Conservation (phyloP, 2,113 vertebrate genomes). For the Myiagra hebetior region DNA sequence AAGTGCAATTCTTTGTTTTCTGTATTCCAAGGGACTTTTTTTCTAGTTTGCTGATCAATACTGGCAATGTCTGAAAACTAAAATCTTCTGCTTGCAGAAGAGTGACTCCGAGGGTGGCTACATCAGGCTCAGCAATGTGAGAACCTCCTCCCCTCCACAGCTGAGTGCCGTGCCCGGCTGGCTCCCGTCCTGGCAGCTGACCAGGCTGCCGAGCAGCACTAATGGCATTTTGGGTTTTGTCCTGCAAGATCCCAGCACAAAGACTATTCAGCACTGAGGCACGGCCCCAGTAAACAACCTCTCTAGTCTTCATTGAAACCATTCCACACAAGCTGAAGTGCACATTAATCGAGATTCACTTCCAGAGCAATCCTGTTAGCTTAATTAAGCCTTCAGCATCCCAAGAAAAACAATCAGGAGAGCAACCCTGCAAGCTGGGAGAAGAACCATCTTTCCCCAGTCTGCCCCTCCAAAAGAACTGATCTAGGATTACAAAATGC, state of each 20-base stretch:
- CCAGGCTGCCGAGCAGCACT: background rate
- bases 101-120: background rate
- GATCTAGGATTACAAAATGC: background rate
- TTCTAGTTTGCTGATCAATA: background rate
- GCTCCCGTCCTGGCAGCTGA: background rate
- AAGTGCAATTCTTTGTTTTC: background rate
- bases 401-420: background rate
- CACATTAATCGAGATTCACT: background rate
- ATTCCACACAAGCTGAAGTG: background rate
- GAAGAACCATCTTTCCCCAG: background rate
- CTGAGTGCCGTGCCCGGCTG: rapidly evolving
- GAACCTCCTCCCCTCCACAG: background rate
- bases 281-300: background rate
- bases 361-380: background rate
- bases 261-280: background rate
- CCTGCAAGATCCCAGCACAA: background rate
- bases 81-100: background rate
- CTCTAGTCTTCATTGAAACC: background rate
- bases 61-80: background rate
- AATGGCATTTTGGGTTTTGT: background rate
- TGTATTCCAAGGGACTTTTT: background rate
- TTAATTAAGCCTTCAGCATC: background rate
- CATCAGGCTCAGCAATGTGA: background rate
- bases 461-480: background rate
- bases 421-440: background rate